Conservation (phyloP, 64 coral and sea anemone species). For the Pachyseris speciosa region DNA sequence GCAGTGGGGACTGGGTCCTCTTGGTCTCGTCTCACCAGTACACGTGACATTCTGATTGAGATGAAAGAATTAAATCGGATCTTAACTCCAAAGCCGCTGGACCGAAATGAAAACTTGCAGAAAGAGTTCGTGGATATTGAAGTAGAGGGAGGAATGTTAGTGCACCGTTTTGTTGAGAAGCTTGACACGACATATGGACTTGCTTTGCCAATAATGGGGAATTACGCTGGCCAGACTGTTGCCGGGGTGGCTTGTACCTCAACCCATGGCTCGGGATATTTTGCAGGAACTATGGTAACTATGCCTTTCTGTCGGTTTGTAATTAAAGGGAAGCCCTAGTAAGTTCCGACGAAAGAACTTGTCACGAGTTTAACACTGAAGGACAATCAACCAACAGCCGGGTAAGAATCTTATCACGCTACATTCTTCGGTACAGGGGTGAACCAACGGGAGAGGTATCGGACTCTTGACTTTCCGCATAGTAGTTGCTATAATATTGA, state of each 20-base stretch:
- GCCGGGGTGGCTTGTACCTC: constrained; percentile 31
- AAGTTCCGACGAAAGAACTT: too few relatives aligned
- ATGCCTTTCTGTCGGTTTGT: too few relatives aligned
- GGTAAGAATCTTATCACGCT: too few relatives aligned
- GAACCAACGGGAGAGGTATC: too few relatives aligned
- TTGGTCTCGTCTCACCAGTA: constrained; percentile 43
- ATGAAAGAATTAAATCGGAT: constrained; percentile 49
- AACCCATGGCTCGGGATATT: constrained; percentile 39
- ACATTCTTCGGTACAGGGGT: too few relatives aligned
- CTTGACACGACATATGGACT: constrained; percentile 41
- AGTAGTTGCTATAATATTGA: too few relatives aligned
- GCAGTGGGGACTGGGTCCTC: constrained; percentile 53
- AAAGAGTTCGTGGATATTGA: constrained; percentile 71
- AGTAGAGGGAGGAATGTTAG: constrained; percentile 49
- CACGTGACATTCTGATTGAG: constrained; percentile 67
- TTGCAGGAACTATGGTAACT: constrained; percentile 24
- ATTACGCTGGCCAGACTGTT: constrained; percentile 43
- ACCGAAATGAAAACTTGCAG: constrained; percentile 21
- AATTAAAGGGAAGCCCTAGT: too few relatives aligned
- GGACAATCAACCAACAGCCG: too few relatives aligned
- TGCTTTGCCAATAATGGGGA: constrained; percentile 36
- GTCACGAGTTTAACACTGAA: too few relatives aligned
- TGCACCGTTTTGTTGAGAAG: constrained; percentile 36
- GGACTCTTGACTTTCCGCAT: too few relatives aligned
- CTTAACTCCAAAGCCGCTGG: not conserved